These are phyloP conservation scores for Apocheima hispidaria DNA, from an alignment of 2,888 invertebrate genomes.

Conservation along the genomic window DNA sequence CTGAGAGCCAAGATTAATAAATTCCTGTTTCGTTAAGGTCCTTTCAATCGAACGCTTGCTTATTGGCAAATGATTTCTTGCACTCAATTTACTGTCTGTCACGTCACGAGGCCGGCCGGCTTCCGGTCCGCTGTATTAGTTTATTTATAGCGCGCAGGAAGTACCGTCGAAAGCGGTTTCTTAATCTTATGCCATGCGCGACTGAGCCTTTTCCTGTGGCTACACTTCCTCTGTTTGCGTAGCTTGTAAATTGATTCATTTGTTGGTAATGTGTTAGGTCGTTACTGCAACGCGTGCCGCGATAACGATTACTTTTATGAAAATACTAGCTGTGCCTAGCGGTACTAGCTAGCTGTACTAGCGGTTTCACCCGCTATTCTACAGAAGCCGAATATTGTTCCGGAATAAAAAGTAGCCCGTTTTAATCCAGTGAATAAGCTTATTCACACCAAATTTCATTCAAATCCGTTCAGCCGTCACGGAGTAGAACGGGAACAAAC, in stretches of 20 bases:
- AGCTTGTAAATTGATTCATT: constrained; percentile 47
- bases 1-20: constrained; percentile 6
- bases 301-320: no score
- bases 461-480: no score
- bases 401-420: no score
- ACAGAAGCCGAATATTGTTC: no score
- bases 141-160: constrained; percentile 77
- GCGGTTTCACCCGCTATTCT: no score
- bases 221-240: constrained; percentile 66
- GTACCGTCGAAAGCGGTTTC: constrained; percentile 66
- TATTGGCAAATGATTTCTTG: constrained; percentile 23
- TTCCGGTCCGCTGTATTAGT: constrained; percentile 73
- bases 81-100: constrained; percentile 46
- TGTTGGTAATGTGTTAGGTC: constrained; percentile 35
- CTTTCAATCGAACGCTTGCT: constrained; percentile 8
- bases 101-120: constrained; percentile 59
- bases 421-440: no score
- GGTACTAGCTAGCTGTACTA: no score
- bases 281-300: constrained; percentile 1
- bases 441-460: no score
- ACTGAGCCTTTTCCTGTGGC: constrained; percentile 65
- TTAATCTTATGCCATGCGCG: constrained; percentile 73
- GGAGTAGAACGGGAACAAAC: no score
- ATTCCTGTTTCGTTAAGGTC: constrained; percentile 10
- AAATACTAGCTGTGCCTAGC: no score